These are phyloP conservation scores for Apaloderma vittatum DNA, from an alignment of 2,113 vertebrate genomes.

Conservation along the genomic window DNA sequence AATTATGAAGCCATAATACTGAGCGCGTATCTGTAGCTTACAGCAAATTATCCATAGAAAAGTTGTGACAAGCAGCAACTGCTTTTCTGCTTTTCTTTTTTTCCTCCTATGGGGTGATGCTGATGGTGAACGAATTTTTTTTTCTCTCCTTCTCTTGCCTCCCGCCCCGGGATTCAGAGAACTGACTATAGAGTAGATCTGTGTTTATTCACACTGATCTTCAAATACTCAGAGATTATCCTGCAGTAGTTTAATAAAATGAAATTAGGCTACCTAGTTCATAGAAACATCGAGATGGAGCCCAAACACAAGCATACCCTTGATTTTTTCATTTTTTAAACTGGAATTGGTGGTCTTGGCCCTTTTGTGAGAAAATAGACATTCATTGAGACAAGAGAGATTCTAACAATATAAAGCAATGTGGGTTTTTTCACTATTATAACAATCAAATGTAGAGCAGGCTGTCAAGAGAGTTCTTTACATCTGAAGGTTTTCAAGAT, in stretches of 20 bases:
- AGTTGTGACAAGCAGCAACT: neutral
- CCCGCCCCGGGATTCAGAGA: neutral
- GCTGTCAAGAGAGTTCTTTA: neutral
- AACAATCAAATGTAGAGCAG: neutral
- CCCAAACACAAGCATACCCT: neutral
- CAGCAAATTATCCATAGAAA: neutral
- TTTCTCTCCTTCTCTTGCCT: fast-evolving
- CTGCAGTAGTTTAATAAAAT: neutral
- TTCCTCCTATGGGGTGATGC: neutral
- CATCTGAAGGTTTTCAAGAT: neutral
- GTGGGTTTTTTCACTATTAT: neutral
- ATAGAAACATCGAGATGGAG: neutral
- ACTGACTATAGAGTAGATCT: neutral
- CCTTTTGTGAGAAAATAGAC: neutral
- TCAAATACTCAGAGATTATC: neutral
- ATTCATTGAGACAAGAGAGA: neutral
- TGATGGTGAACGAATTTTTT: neutral
- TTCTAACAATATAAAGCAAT: neutral
- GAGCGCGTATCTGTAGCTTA: neutral
- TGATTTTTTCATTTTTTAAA: neutral
- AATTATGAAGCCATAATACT: slow-evolving; percentile 10
- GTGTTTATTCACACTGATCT: neutral
- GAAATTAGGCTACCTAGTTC: neutral
- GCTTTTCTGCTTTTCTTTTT: neutral
- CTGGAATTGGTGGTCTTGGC: neutral